phyloP scores from a whole-genome alignment of 2,797 vertebrate species.

The Bryconaethiops microstoma region DNA sequence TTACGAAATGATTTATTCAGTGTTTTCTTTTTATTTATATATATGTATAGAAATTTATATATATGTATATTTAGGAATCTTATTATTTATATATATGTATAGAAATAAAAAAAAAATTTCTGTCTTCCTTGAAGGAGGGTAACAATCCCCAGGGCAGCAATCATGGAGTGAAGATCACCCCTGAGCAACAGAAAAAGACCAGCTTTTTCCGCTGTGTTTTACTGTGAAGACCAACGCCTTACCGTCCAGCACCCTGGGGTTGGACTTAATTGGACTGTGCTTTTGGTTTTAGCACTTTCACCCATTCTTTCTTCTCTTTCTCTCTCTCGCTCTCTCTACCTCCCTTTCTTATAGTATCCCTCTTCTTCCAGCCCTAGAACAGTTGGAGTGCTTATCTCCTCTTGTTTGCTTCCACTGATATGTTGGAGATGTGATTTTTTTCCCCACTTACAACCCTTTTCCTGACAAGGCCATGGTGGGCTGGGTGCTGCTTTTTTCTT shows the following conservation, averaged over 20 bases:
- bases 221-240: constrained; percentile 87
- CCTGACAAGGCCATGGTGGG: constrained; percentile 1
- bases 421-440: constrained; percentile 26
- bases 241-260: constrained; percentile 65
- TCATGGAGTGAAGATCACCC: constrained; percentile 93
- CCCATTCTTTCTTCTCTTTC: constrained; percentile 22
- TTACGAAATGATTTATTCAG: no score
- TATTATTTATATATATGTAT: no score
- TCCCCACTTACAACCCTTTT: constrained; percentile 35
- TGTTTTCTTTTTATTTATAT: no score
- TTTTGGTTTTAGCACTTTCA: constrained; percentile 75
- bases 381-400: constrained; percentile 29
- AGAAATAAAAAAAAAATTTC: no score
- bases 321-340: constrained; percentile 18
- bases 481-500: constrained; percentile 4
- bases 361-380: constrained; percentile 52
- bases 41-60: no score
- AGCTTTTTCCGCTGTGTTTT: constrained; percentile 96
- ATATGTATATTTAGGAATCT: no score
- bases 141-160: constrained; percentile 90
- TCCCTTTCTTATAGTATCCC: constrained; percentile 28
- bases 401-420: constrained; percentile 48
- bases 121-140: constrained; percentile 84
- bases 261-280: constrained; percentile 84
- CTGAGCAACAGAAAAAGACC: constrained; percentile 94